Percentiles rank a stretch among this genome's conserved stretches.
phyloP scores from a whole-genome alignment of 2,888 invertebrate genomes.

The Gibbula magus region DNA sequence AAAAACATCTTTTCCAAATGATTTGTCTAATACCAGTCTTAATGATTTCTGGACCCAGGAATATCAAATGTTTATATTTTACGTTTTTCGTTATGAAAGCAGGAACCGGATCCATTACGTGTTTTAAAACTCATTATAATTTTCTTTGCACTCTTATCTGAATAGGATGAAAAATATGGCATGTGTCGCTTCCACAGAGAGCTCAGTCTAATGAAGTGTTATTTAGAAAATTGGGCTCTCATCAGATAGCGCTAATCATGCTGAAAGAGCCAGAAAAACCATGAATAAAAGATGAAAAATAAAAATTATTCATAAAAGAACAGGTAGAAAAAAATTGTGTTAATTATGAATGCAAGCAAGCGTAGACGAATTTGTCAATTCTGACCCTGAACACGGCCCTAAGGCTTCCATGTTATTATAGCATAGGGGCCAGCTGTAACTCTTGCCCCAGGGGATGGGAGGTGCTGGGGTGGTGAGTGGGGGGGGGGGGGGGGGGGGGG shows the following conservation, averaged over 20 bases:
- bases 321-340: neutral
- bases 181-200: too few relatives aligned
- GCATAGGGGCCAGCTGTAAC: neutral
- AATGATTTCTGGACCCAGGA: too few relatives aligned
- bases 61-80: too few relatives aligned
- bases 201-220: neutral
- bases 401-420: neutral
- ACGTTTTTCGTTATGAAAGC: too few relatives aligned
- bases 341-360: neutral
- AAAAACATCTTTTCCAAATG: too few relatives aligned
- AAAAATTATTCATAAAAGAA: neutral
- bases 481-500: neutral
- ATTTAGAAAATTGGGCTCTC: neutral
- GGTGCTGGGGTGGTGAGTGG: neutral
- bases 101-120: too few relatives aligned
- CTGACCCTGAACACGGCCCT: neutral
- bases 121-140: too few relatives aligned
- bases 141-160: too few relatives aligned
- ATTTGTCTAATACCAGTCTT: too few relatives aligned
- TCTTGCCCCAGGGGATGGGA: neutral
- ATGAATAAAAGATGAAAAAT: conserved; percentile 6
- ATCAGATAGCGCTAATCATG: neutral
- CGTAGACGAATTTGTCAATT: neutral
- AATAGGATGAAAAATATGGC: too few relatives aligned
- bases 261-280: neutral